phyloP scores from a whole-genome alignment of 1,140 invertebrate genomes.

The Oncopeltus fasciatus region DNA sequence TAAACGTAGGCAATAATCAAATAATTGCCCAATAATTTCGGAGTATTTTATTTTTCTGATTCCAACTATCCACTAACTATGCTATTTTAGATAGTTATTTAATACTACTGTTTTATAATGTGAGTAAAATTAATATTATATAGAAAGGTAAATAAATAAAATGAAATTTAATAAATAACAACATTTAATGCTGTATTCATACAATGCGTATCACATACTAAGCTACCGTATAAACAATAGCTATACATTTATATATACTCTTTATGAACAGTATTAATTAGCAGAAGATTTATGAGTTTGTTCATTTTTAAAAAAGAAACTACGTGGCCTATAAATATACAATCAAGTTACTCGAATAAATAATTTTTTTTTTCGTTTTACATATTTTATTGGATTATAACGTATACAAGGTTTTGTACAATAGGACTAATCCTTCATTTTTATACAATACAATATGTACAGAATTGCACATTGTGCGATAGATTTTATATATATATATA shows the following conservation, averaged over 20 bases:
- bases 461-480: constrained; percentile 3
- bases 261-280: neutral
- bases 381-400: neutral
- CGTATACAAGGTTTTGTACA: constrained; percentile 3
- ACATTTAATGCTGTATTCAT: constrained; percentile 18
- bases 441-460: neutral
- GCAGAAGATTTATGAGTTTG: neutral
- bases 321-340: neutral
- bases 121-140: too few relatives aligned
- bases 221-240: constrained; percentile 14
- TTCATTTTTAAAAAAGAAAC: neutral
- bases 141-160: too few relatives aligned
- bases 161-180: too few relatives aligned
- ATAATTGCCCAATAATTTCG: too few relatives aligned
- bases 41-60: too few relatives aligned
- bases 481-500: constrained; percentile 2
- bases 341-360: neutral
- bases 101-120: too few relatives aligned
- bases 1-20: too few relatives aligned
- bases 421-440: neutral
- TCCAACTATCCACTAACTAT: too few relatives aligned
- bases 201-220: constrained; percentile 8
- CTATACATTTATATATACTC: constrained; percentile 8
- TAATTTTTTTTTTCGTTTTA: neutral
- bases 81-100: too few relatives aligned